Percentiles rank a stretch among this genome's conserved stretches.
Conservation (phyloP, 2,888 invertebrate species). For the Melanophora roralis region DNA sequence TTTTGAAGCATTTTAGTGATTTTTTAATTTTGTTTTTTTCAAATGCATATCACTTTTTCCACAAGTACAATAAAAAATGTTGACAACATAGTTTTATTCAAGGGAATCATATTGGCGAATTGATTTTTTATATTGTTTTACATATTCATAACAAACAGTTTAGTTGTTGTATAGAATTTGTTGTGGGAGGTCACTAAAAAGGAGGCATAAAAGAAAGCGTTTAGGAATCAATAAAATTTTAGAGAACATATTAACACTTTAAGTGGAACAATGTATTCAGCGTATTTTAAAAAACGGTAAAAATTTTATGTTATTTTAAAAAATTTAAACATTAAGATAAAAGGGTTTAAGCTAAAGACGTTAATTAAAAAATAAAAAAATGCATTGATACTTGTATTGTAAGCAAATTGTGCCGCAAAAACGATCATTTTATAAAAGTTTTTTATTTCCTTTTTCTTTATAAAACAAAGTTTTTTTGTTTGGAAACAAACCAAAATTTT, state of each 20-base stretch:
- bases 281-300: conserved; percentile 73
- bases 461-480: too few species aligned
- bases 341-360: too few species aligned
- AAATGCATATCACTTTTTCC: neutral
- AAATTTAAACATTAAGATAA: too few species aligned
- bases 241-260: conserved; percentile 54
- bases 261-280: conserved; percentile 72
- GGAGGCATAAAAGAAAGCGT: neutral
- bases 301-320: neutral
- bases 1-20: conserved; percentile 31
- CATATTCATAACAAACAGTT: neutral
- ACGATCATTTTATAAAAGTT: too few species aligned
- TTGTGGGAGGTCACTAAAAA: conserved; percentile 53
- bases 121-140: conserved; percentile 37
- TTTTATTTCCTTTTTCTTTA: too few species aligned
- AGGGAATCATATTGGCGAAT: conserved; percentile 36
- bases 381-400: too few species aligned
- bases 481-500: too few species aligned
- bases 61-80: neutral
- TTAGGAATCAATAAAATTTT: conserved; percentile 7
- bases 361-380: too few species aligned
- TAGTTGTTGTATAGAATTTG: conserved; percentile 57
- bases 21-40: conserved; percentile 25
- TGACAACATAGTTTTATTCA: conserved; percentile 26
- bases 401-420: too few species aligned